Conservation (phyloP, 1,140 invertebrate species). For the Pseudomyrmex dendroicus region DNA sequence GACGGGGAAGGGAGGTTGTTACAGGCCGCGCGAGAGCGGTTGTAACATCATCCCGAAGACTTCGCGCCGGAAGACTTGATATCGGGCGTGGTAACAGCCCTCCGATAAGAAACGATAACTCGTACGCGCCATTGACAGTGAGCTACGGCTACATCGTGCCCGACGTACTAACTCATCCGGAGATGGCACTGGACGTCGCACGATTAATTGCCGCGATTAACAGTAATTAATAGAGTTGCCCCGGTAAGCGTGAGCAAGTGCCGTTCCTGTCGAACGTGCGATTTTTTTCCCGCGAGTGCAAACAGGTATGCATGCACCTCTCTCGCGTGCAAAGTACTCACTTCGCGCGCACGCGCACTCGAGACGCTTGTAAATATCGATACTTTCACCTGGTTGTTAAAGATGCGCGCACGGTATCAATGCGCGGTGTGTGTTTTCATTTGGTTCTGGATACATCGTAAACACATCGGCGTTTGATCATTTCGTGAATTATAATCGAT, state of each 20-base stretch:
- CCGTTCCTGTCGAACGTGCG: conserved; percentile 59
- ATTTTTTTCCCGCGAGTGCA: conserved; percentile 14
- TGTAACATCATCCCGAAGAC: conserved; percentile 13
- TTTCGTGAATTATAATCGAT: background rate
- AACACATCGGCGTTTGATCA: background rate
- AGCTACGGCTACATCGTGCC: conserved; percentile 61
- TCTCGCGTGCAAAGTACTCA: conserved; percentile 13
- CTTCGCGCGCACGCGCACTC: background rate
- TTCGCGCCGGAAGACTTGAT: conserved; percentile 43
- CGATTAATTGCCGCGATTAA: conserved; percentile 82
- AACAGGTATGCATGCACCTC: background rate
- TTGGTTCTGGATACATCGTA: background rate
- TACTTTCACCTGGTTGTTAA: conserved; percentile 32
- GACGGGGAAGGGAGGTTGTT: background rate
- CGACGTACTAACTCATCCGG: conserved; percentile 70
- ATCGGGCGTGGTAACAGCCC: conserved; percentile 40
- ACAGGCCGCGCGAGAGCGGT: background rate
- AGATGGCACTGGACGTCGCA: conserved; percentile 37
- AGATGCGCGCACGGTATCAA: background rate
- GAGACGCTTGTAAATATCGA: conserved; percentile 24
- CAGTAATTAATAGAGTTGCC: conserved; percentile 80
- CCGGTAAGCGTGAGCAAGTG: conserved; percentile 56
- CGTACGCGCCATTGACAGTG: conserved; percentile 61
- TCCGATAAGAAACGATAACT: conserved; percentile 70
- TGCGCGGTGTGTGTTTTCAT: background rate